These are phyloP conservation scores for Glaucidium brasilianum DNA, from an alignment of 2,113 vertebrate species.

Conservation along the genomic window DNA sequence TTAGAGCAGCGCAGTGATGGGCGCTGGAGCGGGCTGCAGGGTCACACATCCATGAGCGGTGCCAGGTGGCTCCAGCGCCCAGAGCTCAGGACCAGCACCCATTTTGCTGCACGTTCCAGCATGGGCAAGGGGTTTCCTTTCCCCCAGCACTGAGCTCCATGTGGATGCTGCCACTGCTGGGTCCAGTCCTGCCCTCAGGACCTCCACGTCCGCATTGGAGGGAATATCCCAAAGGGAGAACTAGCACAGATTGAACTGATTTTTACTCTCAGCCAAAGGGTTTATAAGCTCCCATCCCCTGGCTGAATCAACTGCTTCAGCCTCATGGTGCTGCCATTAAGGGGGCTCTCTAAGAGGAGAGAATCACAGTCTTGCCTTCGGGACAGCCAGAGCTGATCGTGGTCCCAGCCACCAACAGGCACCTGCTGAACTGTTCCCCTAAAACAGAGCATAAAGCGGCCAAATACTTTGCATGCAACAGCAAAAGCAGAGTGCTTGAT, in stretches of 20 bases:
- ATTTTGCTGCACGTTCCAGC: neutral
- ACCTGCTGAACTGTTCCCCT: neutral
- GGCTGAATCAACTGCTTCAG: neutral
- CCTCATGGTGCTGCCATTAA: neutral
- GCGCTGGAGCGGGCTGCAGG: neutral
- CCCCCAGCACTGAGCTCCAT: rapidly evolving
- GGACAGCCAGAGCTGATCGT: neutral
- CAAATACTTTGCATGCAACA: neutral
- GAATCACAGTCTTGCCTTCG: rapidly evolving
- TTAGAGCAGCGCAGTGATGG: rapidly evolving
- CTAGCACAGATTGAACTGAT: neutral
- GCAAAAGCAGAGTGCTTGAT: neutral
- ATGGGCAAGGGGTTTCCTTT: neutral
- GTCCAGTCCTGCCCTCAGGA: neutral
- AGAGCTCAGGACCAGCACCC: neutral
- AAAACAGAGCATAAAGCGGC: neutral
- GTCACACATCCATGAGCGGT: neutral
- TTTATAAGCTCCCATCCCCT: neutral
- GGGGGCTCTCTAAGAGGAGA: neutral
- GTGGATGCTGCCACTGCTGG: rapidly evolving
- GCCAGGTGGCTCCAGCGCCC: rapidly evolving
- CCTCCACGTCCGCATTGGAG: neutral
- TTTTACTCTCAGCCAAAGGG: neutral
- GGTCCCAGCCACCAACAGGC: neutral
- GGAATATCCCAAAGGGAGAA: neutral